Evolutionary conservation across 2,113 vertebrate species (phyloP).

Genomic region (Picathartes gymnocephalus): DNA sequence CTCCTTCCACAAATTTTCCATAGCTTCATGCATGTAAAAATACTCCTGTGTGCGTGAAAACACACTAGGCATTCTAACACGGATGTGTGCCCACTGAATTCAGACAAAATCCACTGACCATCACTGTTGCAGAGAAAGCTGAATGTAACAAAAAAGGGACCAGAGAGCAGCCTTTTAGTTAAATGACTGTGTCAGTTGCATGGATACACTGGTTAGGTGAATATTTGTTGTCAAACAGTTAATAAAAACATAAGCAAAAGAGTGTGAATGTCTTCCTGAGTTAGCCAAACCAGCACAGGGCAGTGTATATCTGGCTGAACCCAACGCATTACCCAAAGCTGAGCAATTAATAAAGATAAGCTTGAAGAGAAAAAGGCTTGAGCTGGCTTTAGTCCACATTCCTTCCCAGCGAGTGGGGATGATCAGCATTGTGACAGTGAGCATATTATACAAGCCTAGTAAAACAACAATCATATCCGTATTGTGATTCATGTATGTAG

Average conservation of each 20-base stretch:
- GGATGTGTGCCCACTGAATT: neutral
- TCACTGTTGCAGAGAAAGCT: neutral
- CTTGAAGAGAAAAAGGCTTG: neutral
- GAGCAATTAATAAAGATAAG: neutral
- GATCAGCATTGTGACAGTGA: neutral
- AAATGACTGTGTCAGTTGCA: neutral
- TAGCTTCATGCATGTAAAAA: neutral
- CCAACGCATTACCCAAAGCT: neutral
- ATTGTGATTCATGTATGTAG: neutral
- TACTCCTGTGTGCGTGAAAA: neutral
- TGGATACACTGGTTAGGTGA: neutral
- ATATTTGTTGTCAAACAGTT: neutral
- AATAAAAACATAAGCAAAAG: neutral
- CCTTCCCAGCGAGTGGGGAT: neutral
- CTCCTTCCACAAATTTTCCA: neutral
- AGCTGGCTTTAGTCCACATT: neutral
- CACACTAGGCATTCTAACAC: neutral
- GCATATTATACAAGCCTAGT: neutral
- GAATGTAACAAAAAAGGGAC: neutral
- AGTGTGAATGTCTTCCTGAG: neutral
- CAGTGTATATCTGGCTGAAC: neutral
- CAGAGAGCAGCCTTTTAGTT: neutral
- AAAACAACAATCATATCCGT: neutral
- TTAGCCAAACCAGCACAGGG: neutral
- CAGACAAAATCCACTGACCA: neutral